Percentiles rank a stretch among this genome's conserved stretches.
phyloP scores from a whole-genome alignment of 1,140 invertebrate genomes.

The Triops cancriformis region DNA sequence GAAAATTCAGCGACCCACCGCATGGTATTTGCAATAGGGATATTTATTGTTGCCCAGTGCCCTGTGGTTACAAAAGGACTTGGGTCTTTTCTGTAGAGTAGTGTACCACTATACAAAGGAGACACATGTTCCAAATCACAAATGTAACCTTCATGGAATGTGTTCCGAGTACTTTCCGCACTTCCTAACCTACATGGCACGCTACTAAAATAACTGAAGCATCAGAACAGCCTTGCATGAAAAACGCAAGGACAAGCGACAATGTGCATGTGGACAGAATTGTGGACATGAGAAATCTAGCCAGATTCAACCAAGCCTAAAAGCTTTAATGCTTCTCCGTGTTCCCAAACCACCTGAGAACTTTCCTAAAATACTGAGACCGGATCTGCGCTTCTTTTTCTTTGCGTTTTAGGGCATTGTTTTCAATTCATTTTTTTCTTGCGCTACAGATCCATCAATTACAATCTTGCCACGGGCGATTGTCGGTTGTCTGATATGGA shows the following conservation, averaged over 20 bases:
- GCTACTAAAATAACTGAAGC: not conserved
- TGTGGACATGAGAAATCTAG: not conserved
- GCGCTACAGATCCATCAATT: slow-evolving; percentile 76
- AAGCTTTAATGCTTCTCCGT: not conserved
- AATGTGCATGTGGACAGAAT: not conserved
- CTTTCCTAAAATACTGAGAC: not conserved
- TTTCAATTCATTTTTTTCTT: slow-evolving; percentile 26
- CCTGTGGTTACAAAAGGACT: too few relatives aligned
- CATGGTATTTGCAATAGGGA: too few relatives aligned
- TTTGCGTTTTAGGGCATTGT: not conserved
- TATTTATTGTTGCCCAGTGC: too few relatives aligned
- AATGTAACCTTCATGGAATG: too few relatives aligned
- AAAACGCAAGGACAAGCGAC: not conserved
- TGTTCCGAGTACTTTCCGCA: not conserved
- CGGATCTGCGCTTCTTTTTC: slow-evolving; percentile 4
- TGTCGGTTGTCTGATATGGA: slow-evolving; percentile 85
- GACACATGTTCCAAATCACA: too few relatives aligned
- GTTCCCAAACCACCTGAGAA: not conserved
- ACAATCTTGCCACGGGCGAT: slow-evolving; percentile 69
- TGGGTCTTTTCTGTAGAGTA: too few relatives aligned
- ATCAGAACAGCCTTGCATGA: not conserved
- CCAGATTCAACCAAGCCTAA: not conserved
- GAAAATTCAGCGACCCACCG: too few relatives aligned
- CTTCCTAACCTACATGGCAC: not conserved
- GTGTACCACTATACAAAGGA: too few relatives aligned